Conservation (phyloP, 2,113 vertebrate genomes). For the Planiliza haematocheilus region DNA sequence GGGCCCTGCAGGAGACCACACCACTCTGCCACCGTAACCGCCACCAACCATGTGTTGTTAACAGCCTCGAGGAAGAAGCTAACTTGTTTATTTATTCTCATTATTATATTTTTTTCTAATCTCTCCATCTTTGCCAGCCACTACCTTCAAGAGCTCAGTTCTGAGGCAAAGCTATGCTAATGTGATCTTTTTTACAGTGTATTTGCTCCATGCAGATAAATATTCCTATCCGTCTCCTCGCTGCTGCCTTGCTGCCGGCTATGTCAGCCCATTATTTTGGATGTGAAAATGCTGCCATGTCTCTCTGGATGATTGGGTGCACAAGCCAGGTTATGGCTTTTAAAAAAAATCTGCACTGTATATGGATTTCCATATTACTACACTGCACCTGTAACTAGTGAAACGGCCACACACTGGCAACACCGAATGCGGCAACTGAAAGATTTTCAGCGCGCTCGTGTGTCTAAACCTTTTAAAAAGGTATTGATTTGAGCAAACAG, state of each 20-base stretch:
- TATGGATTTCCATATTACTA: conserved; percentile 14
- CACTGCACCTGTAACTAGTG: not conserved
- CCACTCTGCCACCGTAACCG: conserved; percentile 1
- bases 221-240: conserved; percentile 39
- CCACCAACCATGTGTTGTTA: conserved; percentile 21
- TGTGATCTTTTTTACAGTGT: conserved; percentile 45
- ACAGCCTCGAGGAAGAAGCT: conserved; percentile 43
- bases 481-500: conserved; percentile 53
- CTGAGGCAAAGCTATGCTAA: conserved; percentile 48
- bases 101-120: conserved; percentile 29
- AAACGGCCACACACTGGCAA: conserved; percentile 18
- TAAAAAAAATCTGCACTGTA: conserved; percentile 5
- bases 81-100: conserved; percentile 42
- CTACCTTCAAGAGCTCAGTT: conserved; percentile 30
- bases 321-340: conserved; percentile 14
- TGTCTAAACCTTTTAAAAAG: conserved; percentile 56
- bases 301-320: not conserved
- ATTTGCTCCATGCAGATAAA: conserved; percentile 48
- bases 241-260: conserved; percentile 39
- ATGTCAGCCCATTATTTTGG: conserved; percentile 50
- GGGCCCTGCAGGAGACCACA: conserved; percentile 27
- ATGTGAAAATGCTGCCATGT: conserved; percentile 11
- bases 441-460: conserved; percentile 23
- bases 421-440: conserved; percentile 23
- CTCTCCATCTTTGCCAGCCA: conserved; percentile 10